Conservation (phyloP, 1,140 invertebrate genomes). For the Hesperophylax magnus region DNA sequence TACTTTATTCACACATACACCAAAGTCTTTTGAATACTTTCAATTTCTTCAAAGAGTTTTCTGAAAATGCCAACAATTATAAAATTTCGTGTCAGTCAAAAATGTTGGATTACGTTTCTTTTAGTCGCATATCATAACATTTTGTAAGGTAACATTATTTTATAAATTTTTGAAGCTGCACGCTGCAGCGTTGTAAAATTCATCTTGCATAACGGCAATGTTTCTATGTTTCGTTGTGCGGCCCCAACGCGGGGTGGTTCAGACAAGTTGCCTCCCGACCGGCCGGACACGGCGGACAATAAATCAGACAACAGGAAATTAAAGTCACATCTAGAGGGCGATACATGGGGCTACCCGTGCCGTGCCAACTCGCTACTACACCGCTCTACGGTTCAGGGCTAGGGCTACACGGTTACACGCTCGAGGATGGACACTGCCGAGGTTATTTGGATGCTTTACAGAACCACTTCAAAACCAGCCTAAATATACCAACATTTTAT, state of each 20-base stretch:
- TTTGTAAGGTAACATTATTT: too few relatives aligned
- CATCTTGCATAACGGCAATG: neutral
- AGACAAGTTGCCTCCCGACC: conserved; percentile 46
- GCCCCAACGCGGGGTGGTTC: neutral
- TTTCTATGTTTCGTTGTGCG: neutral
- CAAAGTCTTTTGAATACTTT: too few relatives aligned
- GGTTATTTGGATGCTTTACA: neutral
- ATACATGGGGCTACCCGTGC: conserved; percentile 36
- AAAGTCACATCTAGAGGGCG: conserved; percentile 58
- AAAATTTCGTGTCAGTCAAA: too few relatives aligned
- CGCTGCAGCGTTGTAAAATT: neutral
- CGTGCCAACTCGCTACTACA: conserved; percentile 33
- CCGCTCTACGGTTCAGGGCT: too few relatives aligned
- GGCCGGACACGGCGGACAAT: conserved; percentile 55
- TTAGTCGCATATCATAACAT: too few relatives aligned
- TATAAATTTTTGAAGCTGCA: too few relatives aligned
- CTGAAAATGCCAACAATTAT: too few relatives aligned
- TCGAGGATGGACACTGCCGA: neutral
- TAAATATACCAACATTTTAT: too few relatives aligned
- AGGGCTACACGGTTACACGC: neutral
- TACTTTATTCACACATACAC: too few relatives aligned
- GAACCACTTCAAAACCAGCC: neutral
- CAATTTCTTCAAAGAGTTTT: too few relatives aligned
- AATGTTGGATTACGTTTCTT: too few relatives aligned
- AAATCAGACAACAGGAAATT: conserved; percentile 58